Percentiles rank a stretch among this genome's conserved stretches.
phyloP scores from a whole-genome alignment of 2,113 vertebrate genomes.

The Rhea pennata region DNA sequence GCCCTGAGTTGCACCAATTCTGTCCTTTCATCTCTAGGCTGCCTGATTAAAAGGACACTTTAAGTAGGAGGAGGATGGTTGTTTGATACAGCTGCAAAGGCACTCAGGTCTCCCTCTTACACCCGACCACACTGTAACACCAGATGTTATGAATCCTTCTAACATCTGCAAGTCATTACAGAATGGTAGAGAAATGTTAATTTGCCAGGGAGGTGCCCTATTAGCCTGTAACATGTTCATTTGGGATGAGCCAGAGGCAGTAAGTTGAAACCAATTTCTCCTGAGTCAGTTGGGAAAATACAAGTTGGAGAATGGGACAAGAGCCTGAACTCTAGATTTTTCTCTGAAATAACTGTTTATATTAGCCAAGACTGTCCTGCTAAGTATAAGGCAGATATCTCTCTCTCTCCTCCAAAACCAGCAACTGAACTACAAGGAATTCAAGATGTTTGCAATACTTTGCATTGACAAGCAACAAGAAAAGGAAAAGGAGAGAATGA shows the following conservation, averaged over 20 bases:
- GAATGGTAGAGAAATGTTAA: background rate
- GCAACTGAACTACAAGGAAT: conserved; percentile 60
- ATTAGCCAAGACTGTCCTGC: background rate
- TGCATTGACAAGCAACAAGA: conserved; percentile 46
- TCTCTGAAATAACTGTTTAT: background rate
- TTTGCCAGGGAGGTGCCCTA: background rate
- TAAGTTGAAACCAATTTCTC: background rate
- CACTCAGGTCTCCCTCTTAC: background rate
- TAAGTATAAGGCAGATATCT: conserved; percentile 1
- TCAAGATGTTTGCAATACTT: conserved; percentile 62
- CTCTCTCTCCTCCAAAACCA: background rate
- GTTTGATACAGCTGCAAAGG: background rate
- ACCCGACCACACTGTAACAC: background rate
- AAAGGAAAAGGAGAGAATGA: background rate
- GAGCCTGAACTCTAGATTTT: background rate
- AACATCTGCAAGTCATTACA: conserved; percentile 3
- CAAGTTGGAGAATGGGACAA: background rate
- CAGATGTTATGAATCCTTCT: background rate
- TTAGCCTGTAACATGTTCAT: accelerated
- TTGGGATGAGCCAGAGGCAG: background rate
- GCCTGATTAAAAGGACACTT: background rate
- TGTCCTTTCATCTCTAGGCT: background rate
- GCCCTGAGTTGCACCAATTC: background rate
- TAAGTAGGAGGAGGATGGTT: background rate
- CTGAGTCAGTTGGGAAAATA: accelerated